phyloP scores from a whole-genome alignment of 2,888 invertebrate species.

The Leucania comma region DNA sequence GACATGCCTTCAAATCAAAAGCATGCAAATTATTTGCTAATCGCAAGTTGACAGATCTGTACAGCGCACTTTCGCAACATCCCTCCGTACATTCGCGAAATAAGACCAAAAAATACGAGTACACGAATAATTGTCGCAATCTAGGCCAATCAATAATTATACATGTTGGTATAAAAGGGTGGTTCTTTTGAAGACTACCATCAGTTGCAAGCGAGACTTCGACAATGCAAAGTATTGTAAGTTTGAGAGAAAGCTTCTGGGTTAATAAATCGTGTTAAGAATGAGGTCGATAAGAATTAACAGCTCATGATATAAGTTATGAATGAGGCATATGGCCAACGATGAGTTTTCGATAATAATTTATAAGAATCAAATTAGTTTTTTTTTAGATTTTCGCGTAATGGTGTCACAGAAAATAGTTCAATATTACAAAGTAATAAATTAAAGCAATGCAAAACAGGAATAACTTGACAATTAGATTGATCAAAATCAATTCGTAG shows the following conservation, averaged over 20 bases:
- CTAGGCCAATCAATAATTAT: constrained; percentile 75
- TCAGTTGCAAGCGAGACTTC: constrained; percentile 77
- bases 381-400: not conserved
- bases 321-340: not conserved
- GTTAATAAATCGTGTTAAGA: constrained; percentile 27
- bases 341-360: not conserved
- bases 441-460: not conserved
- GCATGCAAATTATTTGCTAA: constrained; percentile 55
- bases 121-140: constrained; percentile 72
- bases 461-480: not conserved
- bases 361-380: not conserved
- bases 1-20: constrained; percentile 45
- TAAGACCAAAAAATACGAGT: constrained; percentile 72
- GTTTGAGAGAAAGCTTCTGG: constrained; percentile 58
- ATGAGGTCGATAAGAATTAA: constrained; percentile 13
- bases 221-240: constrained; percentile 81
- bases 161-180: constrained; percentile 79
- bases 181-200: constrained; percentile 64
- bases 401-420: not conserved
- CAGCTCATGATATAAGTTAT: not conserved
- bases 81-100: constrained; percentile 64
- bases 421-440: not conserved
- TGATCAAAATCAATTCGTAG: not conserved
- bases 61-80: constrained; percentile 43
- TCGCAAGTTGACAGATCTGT: constrained; percentile 48